These are phyloP conservation scores for Gastracanthus pulcherrimus DNA, from an alignment of 2,888 invertebrate species.

Conservation along the genomic window DNA sequence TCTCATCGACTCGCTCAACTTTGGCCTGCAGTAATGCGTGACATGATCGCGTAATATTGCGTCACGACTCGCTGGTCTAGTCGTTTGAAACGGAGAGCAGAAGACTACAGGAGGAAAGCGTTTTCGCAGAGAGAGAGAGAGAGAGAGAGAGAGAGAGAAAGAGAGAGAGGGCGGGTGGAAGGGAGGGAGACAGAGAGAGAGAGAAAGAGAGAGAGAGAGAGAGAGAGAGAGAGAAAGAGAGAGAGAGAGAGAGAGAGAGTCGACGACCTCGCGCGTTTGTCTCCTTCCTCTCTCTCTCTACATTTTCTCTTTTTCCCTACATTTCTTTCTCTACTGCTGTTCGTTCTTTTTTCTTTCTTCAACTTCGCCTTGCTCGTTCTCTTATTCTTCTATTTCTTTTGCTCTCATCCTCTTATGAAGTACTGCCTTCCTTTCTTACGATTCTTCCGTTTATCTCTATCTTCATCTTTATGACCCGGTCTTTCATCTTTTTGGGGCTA, in stretches of 20 bases:
- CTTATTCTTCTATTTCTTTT: slow-evolving; percentile 39
- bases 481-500: background rate
- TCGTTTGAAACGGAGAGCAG: slow-evolving; percentile 33
- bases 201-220: no score
- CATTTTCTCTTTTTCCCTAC: slow-evolving; percentile 48
- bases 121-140: no score
- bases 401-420: slow-evolving; percentile 33
- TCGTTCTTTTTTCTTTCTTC: slow-evolving; percentile 2
- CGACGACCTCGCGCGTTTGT: slow-evolving; percentile 38
- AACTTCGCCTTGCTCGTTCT: slow-evolving; percentile 22
- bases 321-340: background rate
- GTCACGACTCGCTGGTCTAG: slow-evolving; percentile 27
- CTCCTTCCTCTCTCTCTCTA: no score
- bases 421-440: slow-evolving; percentile 34
- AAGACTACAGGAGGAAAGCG: slow-evolving; percentile 12
- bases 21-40: background rate
- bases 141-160: no score
- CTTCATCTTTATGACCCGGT: slow-evolving; percentile 28
- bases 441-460: slow-evolving; percentile 37
- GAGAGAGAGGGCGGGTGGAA: no score
- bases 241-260: slow-evolving; percentile 13
- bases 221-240: no score
- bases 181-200: no score
- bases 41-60: slow-evolving; percentile 44
- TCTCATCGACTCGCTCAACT: slow-evolving; percentile 22